Conservation (phyloP, 1,140 invertebrate species). For the Druon quercuslanigerum region DNA sequence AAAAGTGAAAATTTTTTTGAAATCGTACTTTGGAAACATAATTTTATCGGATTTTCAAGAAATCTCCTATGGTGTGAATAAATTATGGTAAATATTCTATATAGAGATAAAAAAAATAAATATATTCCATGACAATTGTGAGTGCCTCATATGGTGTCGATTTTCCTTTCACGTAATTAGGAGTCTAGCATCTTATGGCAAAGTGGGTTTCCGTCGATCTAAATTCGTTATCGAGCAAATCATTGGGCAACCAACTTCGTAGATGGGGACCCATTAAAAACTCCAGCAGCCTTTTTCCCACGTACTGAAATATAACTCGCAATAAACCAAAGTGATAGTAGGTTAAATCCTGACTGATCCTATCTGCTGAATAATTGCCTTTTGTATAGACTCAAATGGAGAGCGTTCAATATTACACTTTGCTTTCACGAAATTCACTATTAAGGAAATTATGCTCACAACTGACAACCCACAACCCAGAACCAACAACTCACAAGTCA, state of each 20-base stretch:
- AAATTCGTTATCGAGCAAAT: slow-evolving; percentile 69
- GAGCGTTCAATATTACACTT: slow-evolving; percentile 17
- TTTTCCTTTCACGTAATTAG: slow-evolving; percentile 3
- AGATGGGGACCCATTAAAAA: slow-evolving; percentile 66
- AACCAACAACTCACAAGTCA: too few relatives aligned
- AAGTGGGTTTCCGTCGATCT: slow-evolving; percentile 72
- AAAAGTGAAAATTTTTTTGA: too few relatives aligned
- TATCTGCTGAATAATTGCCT: slow-evolving; percentile 68
- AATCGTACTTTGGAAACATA: too few relatives aligned
- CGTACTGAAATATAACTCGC: slow-evolving; percentile 73
- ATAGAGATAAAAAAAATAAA: too few relatives aligned
- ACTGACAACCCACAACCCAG: too few relatives aligned
- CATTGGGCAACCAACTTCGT: slow-evolving; percentile 74
- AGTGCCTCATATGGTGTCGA: neutral
- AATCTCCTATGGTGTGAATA: too few relatives aligned
- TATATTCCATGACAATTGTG: neutral
- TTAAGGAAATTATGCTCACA: too few relatives aligned
- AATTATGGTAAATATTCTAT: too few relatives aligned
- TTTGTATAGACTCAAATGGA: slow-evolving; percentile 56
- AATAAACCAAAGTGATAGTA: slow-evolving; percentile 74
- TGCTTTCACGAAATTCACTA: too few relatives aligned
- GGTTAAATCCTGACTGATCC: slow-evolving; percentile 70
- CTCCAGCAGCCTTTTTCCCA: slow-evolving; percentile 66
- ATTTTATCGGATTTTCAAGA: too few relatives aligned
- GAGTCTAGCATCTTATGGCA: slow-evolving; percentile 60